Base-by-base conservation (phyloP, 2,797 vertebrate genomes). In the Neosalanx taihuensis region DNA sequence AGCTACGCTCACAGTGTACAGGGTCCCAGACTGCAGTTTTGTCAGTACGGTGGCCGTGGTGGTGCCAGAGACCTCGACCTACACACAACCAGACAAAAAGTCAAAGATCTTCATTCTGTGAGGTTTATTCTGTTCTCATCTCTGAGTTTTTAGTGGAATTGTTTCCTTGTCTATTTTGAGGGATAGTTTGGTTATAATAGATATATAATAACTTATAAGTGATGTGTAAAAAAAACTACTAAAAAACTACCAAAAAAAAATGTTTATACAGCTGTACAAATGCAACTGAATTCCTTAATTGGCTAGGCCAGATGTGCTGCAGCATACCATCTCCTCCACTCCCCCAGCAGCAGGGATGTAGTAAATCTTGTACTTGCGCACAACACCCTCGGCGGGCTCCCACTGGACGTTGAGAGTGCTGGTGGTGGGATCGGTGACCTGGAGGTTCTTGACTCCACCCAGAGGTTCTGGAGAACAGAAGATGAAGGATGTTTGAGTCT, bases 371-470 rank as follows among this genome's bases (percentile, higher is more conserved):
- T 99, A 99, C 74, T 97, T 96, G 0, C 96, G 95, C 59, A 97
- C 96, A 18, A 82, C 96, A 56, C 98, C 97, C 81, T 99, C 96
- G 17, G 97, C 96, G 0, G 97, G 91, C 80, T 98, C 96, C 98
- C 98, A 99, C 30, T 90, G 87, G 70, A 98, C 89, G 59, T 93
- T 97, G 83, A 99, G 72, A 30, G 94, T 93, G 88, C 94, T 98
- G 72, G 95, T 96, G 20, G 96, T 96, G 49, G 97, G 97, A 77
- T 99, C 95, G 13, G 93, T 98, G 10, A 99, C 96, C 56, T 84
- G 87, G 29, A 99, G 89, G 84, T 98, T 97, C 81, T 90, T 94
- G 67, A 99, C 95, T 6, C 95, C 95, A 69, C 93, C 96, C 80
- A 99, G 89, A 75, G 97, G 95, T 83, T 95, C 98, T 99, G 85